A percentile compares a stretch with the other conserved stretches of the same genome.
Conservation (phyloP, 2,888 invertebrate species). For the Pyrgus malvae region DNA sequence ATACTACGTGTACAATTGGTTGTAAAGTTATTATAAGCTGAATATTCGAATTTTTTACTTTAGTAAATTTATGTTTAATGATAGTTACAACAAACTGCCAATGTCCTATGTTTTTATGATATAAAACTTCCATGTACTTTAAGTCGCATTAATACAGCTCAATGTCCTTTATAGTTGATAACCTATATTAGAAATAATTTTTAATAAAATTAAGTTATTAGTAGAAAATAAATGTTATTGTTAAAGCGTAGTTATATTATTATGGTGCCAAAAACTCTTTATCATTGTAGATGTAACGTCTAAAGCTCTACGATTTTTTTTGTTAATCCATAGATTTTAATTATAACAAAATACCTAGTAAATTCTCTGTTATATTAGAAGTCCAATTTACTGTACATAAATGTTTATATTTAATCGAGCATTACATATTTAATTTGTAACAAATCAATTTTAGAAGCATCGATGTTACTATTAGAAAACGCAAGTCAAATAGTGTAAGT, state of each 20-base stretch:
- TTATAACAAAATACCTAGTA: no score
- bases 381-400: slow-evolving; percentile 4
- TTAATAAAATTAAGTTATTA: background rate
- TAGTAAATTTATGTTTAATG: background rate
- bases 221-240: no score
- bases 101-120: slow-evolving; percentile 23
- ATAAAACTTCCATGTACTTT: background rate
- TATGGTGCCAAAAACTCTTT: background rate
- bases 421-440: background rate
- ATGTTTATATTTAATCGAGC: background rate
- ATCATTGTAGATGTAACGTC: no score
- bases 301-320: no score
- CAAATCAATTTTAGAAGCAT: slow-evolving; percentile 1
- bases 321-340: no score
- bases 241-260: slow-evolving; percentile 2
- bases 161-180: background rate
- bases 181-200: background rate
- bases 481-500: slow-evolving; percentile 9
- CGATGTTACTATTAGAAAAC: slow-evolving; percentile 13
- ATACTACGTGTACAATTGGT: background rate
- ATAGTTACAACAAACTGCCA: slow-evolving; percentile 35
- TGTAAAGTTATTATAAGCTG: slow-evolving; percentile 1
- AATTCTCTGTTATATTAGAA: background rate
- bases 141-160: background rate
- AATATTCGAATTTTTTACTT: background rate